Evolutionary conservation across 1,140 invertebrate genomes (phyloP).

Genomic region (Helicoverpa zea): DNA sequence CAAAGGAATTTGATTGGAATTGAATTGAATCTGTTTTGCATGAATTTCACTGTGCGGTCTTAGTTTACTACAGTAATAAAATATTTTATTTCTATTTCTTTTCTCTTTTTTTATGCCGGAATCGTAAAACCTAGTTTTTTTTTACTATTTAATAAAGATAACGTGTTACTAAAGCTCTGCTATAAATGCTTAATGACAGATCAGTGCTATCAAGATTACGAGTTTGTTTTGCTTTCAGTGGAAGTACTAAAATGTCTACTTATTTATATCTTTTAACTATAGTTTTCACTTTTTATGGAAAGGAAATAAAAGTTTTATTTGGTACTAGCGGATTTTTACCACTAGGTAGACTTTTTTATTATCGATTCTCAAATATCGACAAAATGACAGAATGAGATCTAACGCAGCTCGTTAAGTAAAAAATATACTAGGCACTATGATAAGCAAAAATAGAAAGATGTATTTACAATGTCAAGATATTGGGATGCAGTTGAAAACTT

Average conservation of each 20-base stretch:
- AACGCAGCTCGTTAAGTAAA: no score
- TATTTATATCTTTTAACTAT: not conserved
- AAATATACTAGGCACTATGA: no score
- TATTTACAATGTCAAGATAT: no score
- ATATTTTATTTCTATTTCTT: conserved; percentile 42
- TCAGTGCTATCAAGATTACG: conserved; percentile 19
- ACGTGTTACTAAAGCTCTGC: conserved; percentile 4
- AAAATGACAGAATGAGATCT: no score
- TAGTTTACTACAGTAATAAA: conserved; percentile 48
- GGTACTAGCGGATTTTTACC: not conserved
- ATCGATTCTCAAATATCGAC: not conserved
- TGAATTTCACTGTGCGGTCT: conserved; percentile 50
- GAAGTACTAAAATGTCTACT: conserved; percentile 2
- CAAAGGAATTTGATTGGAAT: conserved; percentile 58
- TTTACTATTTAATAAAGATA: not conserved
- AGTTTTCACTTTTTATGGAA: conserved; percentile 22
- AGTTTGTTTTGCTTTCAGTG: conserved; percentile 34
- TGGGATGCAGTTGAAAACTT: no score
- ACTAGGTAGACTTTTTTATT: not conserved
- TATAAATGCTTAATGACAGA: not conserved
- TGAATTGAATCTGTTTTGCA: conserved; percentile 56
- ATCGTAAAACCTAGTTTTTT: conserved; percentile 43
- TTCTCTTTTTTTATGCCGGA: conserved; percentile 25
- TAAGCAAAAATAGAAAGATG: no score
- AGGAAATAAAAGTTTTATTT: conserved; percentile 9